Evolutionary conservation across 1,140 invertebrate genomes (phyloP).

Genomic region (Solenopsis invicta): DNA sequence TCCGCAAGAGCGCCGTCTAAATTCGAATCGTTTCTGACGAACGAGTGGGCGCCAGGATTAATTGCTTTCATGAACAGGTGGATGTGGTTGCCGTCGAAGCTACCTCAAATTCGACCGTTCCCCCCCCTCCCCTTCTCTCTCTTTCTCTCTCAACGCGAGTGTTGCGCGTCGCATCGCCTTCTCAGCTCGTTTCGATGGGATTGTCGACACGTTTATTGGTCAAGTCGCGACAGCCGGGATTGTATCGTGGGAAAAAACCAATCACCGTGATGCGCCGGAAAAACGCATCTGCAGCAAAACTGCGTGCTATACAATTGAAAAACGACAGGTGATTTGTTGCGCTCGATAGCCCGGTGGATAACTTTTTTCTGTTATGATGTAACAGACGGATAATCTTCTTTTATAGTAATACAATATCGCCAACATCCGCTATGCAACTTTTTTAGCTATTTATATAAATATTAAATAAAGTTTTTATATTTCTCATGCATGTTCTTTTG

Average conservation of each 20-base stretch:
- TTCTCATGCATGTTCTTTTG: not conserved
- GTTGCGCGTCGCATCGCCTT: not conserved
- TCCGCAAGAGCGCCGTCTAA: conserved; percentile 68
- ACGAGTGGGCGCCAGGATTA: conserved; percentile 68
- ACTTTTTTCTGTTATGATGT: conserved; percentile 25
- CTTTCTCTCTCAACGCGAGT: not conserved
- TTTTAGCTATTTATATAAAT: not conserved
- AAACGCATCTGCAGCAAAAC: conserved; percentile 61
- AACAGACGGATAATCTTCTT: conserved; percentile 10
- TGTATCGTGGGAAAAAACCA: conserved; percentile 47
- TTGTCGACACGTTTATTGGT: conserved; percentile 60
- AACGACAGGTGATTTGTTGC: conserved; percentile 49
- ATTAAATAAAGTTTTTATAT: not conserved
- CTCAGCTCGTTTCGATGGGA: conserved; percentile 52
- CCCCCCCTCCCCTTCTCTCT: not conserved
- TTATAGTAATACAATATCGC: not conserved
- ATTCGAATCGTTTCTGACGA: conserved; percentile 73
- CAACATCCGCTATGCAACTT: not conserved
- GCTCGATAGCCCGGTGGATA: conserved; percentile 11
- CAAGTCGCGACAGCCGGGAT: conserved; percentile 54
- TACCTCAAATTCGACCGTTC: conserved; percentile 46
- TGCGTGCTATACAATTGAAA: conserved; percentile 48
- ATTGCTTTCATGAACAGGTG: conserved; percentile 75
- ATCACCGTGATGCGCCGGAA: conserved; percentile 44
- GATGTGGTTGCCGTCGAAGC: conserved; percentile 61